Base-by-base conservation (phyloP, 2,888 invertebrate species). In the Lathronympha strigana region DNA sequence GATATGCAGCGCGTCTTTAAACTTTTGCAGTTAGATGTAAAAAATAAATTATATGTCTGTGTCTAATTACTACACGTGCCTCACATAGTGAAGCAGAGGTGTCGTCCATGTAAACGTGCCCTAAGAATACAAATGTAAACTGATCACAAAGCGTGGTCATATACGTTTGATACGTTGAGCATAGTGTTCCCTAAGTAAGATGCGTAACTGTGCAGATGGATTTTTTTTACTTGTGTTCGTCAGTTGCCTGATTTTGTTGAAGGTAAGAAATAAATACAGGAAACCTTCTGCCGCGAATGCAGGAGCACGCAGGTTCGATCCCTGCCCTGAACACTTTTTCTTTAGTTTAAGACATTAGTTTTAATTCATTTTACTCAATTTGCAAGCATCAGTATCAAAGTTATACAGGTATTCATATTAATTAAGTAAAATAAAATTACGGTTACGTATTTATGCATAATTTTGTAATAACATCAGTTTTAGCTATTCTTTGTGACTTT, bases 61-160 rank as follows among this genome's bases (percentile, higher is more conserved):
- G 25, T 58, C 43, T 64, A 64, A 58, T 51, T 51, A 43, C 50
- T 19, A 11, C 43, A 50, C 63, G 50, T 51, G 63, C 33, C 17
- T n/a, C 21, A 50, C 40, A 40, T 55, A 40, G 23, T 25, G 17
- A 19, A 51, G 43, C 19, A 38, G 17, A 25, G 23, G 33, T 17
- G 19, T 23, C 43, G 25, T 28, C 15, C 8, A 21, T 63, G 57
- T 63, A 43, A 40, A 57, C 36, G 15, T 17, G 33, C 40, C 57
- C 33, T 63, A 31, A 63, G 28, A 15, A 40, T 55, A 28, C 38
- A 50, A 63, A 63, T 47, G 28, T 19, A 47, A 36, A 47, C n/a
- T 9, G 21, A 11, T 13, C 33, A 8, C 21, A 47, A 23, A 36
- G 17, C 2, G 31, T 23, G 17, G 19, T 13, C 21, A 11, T 31